phyloP scores from a whole-genome alignment of 2,113 vertebrate genomes.

The Triplophysa tibetana region DNA sequence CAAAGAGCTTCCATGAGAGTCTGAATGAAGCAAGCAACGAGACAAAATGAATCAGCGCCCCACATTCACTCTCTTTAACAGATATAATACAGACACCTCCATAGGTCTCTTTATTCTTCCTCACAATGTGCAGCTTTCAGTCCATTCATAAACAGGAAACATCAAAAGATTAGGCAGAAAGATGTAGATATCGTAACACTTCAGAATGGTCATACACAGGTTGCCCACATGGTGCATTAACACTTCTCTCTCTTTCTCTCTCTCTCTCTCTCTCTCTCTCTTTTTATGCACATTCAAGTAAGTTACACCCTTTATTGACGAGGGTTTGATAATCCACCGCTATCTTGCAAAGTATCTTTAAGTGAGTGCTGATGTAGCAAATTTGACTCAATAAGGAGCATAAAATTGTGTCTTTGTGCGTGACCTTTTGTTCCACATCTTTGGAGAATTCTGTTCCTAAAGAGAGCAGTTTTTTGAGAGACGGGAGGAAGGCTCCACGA shows the following conservation, averaged over 20 bases:
- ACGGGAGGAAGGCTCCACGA: conserved; percentile 62
- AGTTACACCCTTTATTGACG: conserved; percentile 37
- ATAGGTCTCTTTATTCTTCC: conserved; percentile 37
- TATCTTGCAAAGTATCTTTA: conserved; percentile 47
- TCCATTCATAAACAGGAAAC: conserved; percentile 41
- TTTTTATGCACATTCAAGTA: conserved; percentile 8
- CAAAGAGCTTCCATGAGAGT: conserved; percentile 34
- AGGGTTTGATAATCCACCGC: conserved; percentile 25
- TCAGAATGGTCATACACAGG: conserved; percentile 7
- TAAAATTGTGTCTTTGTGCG: conserved; percentile 63
- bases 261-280: background rate
- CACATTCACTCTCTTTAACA: conserved; percentile 36
- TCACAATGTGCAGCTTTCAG: conserved; percentile 36
- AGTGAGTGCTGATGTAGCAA: conserved; percentile 44
- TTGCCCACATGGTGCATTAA: conserved; percentile 12
- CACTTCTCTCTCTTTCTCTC: background rate
- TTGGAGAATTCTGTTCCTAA: conserved; percentile 65
- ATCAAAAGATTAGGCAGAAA: conserved; percentile 37
- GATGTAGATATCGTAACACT: conserved; percentile 13
- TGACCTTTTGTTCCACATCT: conserved; percentile 65
- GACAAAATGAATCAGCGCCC: conserved; percentile 20
- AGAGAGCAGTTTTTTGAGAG: conserved; percentile 56
- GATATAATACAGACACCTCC: conserved; percentile 17
- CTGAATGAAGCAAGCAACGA: background rate
- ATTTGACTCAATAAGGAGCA: conserved; percentile 60